A percentile compares a stretch with the other conserved stretches of the same genome.
phyloP scores from a whole-genome alignment of 1,140 invertebrate genomes.

The Heterodera carotae region DNA sequence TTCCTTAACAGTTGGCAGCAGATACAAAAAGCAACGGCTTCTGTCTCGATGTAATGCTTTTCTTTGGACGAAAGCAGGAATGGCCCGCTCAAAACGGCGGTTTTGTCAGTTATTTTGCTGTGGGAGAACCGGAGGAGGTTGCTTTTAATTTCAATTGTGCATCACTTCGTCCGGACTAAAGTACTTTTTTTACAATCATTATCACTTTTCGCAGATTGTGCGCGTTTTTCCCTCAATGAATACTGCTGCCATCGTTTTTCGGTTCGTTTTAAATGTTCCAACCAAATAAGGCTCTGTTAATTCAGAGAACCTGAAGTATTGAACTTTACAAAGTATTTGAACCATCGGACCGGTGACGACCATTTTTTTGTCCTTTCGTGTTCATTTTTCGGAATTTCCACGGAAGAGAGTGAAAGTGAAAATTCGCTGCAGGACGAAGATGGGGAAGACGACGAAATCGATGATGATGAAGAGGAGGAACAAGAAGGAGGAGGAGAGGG shows the following conservation, averaged over 20 bases:
- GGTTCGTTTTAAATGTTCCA: constrained; percentile 8
- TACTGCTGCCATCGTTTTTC: constrained; percentile 45
- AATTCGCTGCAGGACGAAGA: constrained; percentile 30
- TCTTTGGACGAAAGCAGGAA: constrained; percentile 36
- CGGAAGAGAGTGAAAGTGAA: constrained; percentile 38
- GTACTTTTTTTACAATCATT: background rate
- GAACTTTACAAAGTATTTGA: constrained; percentile 54
- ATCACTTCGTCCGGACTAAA: background rate
- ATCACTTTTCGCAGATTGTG: constrained; percentile 38
- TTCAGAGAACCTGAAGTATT: constrained; percentile 50
- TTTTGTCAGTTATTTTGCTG: constrained; percentile 47
- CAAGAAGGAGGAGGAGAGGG: constrained; percentile 7
- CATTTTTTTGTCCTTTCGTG: constrained; percentile 45
- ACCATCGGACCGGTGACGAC: constrained; percentile 35
- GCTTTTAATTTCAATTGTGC: background rate
- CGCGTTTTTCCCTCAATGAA: constrained; percentile 45
- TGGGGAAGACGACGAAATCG: background rate
- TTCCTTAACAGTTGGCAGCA: constrained; percentile 39
- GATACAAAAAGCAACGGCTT: constrained; percentile 51
- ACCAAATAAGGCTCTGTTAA: background rate
- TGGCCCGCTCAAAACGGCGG: constrained; percentile 46
- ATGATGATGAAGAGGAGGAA: constrained; percentile 3
- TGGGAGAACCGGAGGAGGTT: constrained; percentile 46
- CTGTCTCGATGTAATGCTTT: constrained; percentile 48
- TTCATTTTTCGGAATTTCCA: constrained; percentile 45